Percentiles rank a stretch among this genome's conserved stretches.
These are phyloP conservation scores for Daktulosphaira vitifoliae DNA, from an alignment of 1,140 invertebrate genomes.

Conservation along the genomic window DNA sequence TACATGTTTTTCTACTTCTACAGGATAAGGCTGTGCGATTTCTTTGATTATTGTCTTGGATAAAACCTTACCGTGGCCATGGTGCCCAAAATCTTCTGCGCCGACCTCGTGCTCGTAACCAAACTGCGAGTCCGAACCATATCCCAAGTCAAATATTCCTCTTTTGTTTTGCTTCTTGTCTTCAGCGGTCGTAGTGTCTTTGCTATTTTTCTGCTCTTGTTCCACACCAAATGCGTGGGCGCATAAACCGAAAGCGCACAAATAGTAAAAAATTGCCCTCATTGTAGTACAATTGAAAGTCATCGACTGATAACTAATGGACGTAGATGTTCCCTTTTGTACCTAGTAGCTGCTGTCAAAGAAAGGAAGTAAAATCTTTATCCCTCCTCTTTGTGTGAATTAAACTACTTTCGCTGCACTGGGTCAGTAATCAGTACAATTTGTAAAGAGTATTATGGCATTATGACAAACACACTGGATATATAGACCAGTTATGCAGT, in stretches of 20 bases:
- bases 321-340: neutral
- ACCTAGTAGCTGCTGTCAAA: neutral
- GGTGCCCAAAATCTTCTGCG: neutral
- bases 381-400: neutral
- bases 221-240: neutral
- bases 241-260: constrained; percentile 37
- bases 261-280: constrained; percentile 45
- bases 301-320: constrained; percentile 36
- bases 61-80: constrained; percentile 29
- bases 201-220: neutral
- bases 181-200: neutral
- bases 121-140: neutral
- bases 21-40: constrained; percentile 31
- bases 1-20: constrained; percentile 33
- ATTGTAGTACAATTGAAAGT: constrained; percentile 33
- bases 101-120: neutral
- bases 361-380: too few relatives aligned
- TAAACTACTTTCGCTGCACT: neutral
- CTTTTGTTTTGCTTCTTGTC: constrained; percentile 4
- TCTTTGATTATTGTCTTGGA: constrained; percentile 36
- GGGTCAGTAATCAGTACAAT: too few relatives aligned
- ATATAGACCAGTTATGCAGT: too few relatives aligned
- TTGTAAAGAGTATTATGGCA: too few relatives aligned
- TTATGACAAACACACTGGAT: too few relatives aligned
- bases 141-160: neutral